Base-by-base conservation (phyloP, 2,888 invertebrate species). In the Agelastica alni region DNA sequence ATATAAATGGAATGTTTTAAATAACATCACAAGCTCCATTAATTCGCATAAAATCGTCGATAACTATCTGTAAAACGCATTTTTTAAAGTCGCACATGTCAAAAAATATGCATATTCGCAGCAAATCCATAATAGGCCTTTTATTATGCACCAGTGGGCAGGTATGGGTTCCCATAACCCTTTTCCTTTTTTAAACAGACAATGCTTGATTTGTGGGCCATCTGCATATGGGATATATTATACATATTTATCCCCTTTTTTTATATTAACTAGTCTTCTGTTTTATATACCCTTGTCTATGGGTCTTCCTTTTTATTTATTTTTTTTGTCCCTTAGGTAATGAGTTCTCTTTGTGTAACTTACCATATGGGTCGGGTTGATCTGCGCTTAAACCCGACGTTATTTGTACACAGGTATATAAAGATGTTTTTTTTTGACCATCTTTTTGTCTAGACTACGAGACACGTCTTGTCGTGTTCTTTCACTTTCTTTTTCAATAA, bases 11-110 rank as follows among this genome's bases (percentile, higher is more conserved):
- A 59, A 64, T 71, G 69, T 70, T 70, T 70, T 68, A 71, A 72
- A 70, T 70, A 70, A 68, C 67, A 75, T 75, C 75, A 75, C 70
- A 75, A 70, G 75, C 73, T 71, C 75, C 75, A 75, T 75, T 75
- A 75, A 75, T 72, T 75, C 72, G 66, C 68, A 69, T 72, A 69
- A 73, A 74, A 74, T 74, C 66, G 57, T 43, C 65, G 70, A 69
- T 68, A 67, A 65, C 65, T 62, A 70, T 71, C 68, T 63, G 63
- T 62, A 60, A 59, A 59, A 53, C 51, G 55, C 56, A 58, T 52
- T 57, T 62, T 58, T 57, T 42, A 54, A 56, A 55, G 53, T 47
- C 53, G 56, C 66, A 68, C 65, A 68, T 71, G 71, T 67, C 68
- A 62, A 62, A 72, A 56, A 70, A 69, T 72, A 72, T 72, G 70